Evolutionary conservation across 1,140 invertebrate species (phyloP).

Genomic region (Drosophila insularis): DNA sequence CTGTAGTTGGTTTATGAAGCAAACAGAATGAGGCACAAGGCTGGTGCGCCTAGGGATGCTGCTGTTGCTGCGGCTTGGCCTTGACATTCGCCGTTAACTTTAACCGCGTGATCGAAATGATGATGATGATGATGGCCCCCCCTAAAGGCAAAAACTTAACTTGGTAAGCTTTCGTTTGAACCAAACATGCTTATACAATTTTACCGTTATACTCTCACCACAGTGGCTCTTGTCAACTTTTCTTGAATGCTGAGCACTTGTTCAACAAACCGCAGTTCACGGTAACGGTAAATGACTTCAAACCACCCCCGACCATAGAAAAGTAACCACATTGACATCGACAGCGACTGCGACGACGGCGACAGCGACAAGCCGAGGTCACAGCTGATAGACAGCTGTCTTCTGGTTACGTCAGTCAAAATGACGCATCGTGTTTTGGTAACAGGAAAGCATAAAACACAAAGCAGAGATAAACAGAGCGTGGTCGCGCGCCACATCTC

Average conservation of each 20-base stretch:
- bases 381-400: slow-evolving; percentile 82
- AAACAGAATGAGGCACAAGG: slow-evolving; percentile 67
- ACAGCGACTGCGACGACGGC: slow-evolving; percentile 4
- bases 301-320: slow-evolving; percentile 19
- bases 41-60: slow-evolving; percentile 34
- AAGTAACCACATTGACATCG: neutral
- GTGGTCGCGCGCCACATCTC: slow-evolving; percentile 4
- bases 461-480: slow-evolving; percentile 22
- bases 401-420: slow-evolving; percentile 82
- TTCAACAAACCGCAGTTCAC: slow-evolving; percentile 72
- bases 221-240: slow-evolving; percentile 26
- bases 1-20: slow-evolving; percentile 76
- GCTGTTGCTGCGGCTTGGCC: slow-evolving; percentile 42
- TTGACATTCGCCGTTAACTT: slow-evolving; percentile 46
- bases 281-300: slow-evolving; percentile 59
- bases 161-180: slow-evolving; percentile 13
- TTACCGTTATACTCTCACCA: slow-evolving; percentile 28
- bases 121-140: neutral
- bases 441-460: slow-evolving; percentile 78
- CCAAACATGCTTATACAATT: slow-evolving; percentile 17
- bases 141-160: neutral
- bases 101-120: slow-evolving; percentile 27
- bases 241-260: slow-evolving; percentile 71
- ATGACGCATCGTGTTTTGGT: slow-evolving; percentile 83
- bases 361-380: slow-evolving; percentile 42